Conservation (phyloP, 2,113 vertebrate species). For the Xiphophorus hellerii region DNA sequence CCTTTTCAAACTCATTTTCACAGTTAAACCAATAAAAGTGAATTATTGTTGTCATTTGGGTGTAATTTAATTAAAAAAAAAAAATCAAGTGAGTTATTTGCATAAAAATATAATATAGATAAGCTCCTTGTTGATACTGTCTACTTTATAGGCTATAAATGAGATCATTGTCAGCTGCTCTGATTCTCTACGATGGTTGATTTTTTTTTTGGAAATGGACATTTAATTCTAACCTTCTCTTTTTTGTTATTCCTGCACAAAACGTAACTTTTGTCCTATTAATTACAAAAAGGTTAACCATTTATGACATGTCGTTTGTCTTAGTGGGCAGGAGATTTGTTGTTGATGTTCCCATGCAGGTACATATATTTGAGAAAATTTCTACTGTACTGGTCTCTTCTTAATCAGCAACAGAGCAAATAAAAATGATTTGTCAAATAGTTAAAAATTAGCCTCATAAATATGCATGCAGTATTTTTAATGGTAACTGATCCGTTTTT, state of each 20-base stretch:
- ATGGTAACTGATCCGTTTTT: neutral
- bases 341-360: neutral
- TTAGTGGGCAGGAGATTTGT: neutral
- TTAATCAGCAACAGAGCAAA: neutral
- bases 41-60: no score
- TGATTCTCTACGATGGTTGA: no score
- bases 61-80: neutral
- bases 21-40: no score
- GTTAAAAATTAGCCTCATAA: neutral
- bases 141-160: no score
- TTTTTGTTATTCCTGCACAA: no score
- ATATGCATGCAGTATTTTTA: neutral
- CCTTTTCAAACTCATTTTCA: no score
- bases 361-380: neutral
- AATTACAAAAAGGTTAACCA: no score
- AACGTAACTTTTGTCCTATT: no score
- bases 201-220: neutral
- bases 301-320: no score
- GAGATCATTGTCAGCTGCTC: no score
- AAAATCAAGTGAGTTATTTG: neutral
- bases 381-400: neutral
- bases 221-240: no score
- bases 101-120: neutral
- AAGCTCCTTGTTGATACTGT: no score
- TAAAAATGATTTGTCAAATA: neutral